Percentiles rank a stretch among this genome's conserved stretches.
These are phyloP conservation scores for Echinops telfairi DNA, from an alignment of 2,113 vertebrate genomes.

Conservation along the genomic window DNA sequence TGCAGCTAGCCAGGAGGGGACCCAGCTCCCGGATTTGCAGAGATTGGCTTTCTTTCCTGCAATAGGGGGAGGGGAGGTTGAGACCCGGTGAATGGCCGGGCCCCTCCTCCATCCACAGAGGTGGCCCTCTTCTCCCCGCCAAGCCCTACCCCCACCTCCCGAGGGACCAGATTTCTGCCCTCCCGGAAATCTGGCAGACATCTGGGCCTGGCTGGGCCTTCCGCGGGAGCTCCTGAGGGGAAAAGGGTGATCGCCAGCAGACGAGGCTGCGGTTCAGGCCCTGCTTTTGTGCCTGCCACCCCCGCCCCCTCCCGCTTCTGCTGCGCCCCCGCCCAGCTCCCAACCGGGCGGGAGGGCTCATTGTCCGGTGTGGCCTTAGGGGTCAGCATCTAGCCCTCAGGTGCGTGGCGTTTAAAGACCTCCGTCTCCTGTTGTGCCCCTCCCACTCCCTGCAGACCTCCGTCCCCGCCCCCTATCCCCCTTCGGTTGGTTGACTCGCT, in stretches of 20 bases:
- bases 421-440: background rate
- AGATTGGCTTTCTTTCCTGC: background rate
- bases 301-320: background rate
- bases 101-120: background rate
- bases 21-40: background rate
- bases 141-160: background rate
- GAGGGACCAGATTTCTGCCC: background rate
- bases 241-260: background rate
- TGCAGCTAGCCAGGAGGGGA: background rate
- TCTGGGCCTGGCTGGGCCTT: background rate
- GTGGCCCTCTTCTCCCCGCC: background rate
- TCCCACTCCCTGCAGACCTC: background rate
- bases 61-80: background rate
- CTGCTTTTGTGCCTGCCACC: background rate
- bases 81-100: background rate
- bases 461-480: background rate
- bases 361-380: background rate
- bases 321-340: background rate
- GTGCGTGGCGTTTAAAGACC: background rate
- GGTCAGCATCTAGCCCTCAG: background rate
- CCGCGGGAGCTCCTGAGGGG: background rate
- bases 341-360: background rate
- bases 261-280: background rate
- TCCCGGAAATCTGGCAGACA: background rate
- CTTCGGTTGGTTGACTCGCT: background rate